Conservation (phyloP, 2,797 vertebrate species). For the Uromys caudimaculatus region DNA sequence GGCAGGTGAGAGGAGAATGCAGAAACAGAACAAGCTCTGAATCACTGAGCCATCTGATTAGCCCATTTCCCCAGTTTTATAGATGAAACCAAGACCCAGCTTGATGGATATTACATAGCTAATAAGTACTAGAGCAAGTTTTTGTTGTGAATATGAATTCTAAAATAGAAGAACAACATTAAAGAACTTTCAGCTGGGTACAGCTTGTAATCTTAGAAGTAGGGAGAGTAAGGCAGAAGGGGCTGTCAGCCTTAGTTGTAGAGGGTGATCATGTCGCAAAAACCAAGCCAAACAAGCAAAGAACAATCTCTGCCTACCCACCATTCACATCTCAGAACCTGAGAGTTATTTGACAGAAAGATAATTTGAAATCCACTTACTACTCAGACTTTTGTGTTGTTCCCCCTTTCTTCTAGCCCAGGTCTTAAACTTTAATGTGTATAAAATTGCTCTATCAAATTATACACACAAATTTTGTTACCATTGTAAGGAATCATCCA, state of each 20-base stretch:
- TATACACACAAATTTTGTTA: not conserved
- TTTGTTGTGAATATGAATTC: not conserved
- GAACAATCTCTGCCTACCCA: not conserved
- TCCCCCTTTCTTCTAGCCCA: not conserved
- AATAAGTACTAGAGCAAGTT: not conserved
- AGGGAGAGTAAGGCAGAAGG: not conserved
- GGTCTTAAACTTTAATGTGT: slow-evolving; percentile 18
- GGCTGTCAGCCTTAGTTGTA: not conserved
- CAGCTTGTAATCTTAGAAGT: not conserved
- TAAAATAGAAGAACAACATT: slow-evolving; percentile 14
- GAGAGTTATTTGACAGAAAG: not conserved
- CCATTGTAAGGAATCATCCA: not conserved
- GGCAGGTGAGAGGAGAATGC: not conserved
- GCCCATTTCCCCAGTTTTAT: not conserved
- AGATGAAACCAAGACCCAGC: not conserved
- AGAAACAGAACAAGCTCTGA: not conserved
- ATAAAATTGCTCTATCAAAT: not conserved
- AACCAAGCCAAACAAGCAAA: not conserved
- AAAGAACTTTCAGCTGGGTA: not conserved
- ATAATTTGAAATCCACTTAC: not conserved
- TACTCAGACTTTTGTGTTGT: not conserved
- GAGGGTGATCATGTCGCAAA: not conserved
- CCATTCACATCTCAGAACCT: not conserved
- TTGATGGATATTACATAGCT: not conserved
- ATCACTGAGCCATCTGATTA: not conserved